Conservation (phyloP, 2,888 invertebrate species). For the Phrixothrix hirtus region DNA sequence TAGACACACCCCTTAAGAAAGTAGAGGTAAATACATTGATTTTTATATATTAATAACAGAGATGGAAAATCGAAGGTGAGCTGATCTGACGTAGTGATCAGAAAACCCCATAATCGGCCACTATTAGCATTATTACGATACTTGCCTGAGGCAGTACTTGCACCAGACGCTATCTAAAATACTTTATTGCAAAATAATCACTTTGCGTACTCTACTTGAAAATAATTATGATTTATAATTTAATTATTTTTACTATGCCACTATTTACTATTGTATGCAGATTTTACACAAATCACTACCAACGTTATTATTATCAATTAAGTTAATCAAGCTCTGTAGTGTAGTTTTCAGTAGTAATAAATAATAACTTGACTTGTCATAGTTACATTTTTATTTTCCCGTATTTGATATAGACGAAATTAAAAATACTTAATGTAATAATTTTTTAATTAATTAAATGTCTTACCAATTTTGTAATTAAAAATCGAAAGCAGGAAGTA, state of each 20-base stretch:
- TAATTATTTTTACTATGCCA: too few species aligned
- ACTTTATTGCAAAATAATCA: slow-evolving; percentile 34
- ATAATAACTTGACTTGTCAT: too few species aligned
- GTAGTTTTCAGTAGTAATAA: not conserved
- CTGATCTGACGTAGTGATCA: slow-evolving; percentile 46
- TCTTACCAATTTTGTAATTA: too few species aligned
- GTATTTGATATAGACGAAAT: too few species aligned
- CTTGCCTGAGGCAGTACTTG: slow-evolving; percentile 36
- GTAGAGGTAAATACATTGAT: slow-evolving; percentile 36
- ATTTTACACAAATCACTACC: too few species aligned
- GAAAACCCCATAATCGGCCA: slow-evolving; percentile 48
- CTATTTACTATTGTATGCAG: too few species aligned
- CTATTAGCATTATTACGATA: slow-evolving; percentile 51
- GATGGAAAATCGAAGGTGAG: slow-evolving; percentile 41
- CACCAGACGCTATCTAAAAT: slow-evolving; percentile 36
- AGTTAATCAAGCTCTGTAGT: too few species aligned
- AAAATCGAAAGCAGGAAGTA: too few species aligned
- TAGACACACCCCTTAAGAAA: slow-evolving; percentile 47
- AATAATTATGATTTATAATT: not conserved
- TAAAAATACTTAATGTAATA: too few species aligned
- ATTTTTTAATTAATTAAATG: too few species aligned
- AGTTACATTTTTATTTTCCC: too few species aligned
- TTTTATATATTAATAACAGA: slow-evolving; percentile 33
- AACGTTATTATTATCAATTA: too few species aligned
- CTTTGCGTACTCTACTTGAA: slow-evolving; percentile 21